Conservation (phyloP, 2,797 vertebrate species). For the Cryptoprocta ferox region DNA sequence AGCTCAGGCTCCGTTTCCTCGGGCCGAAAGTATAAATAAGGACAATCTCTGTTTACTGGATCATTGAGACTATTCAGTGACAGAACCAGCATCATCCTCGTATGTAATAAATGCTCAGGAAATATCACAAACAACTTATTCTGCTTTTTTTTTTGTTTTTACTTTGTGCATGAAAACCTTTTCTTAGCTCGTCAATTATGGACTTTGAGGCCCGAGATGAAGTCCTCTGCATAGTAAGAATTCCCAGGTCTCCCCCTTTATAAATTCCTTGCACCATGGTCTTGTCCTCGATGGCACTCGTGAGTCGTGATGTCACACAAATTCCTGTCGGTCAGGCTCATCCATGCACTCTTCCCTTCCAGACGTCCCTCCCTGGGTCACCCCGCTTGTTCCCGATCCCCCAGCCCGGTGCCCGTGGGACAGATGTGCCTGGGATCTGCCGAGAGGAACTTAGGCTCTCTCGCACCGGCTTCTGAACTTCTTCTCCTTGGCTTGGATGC, state of each 20-base stretch:
- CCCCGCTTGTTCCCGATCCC: background rate
- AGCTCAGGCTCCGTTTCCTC: background rate
- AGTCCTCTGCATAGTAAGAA: background rate
- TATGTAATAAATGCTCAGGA: no score
- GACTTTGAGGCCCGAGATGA: background rate
- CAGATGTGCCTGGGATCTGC: background rate
- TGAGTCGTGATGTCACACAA: fast-evolving
- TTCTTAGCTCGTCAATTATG: background rate
- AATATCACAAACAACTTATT: background rate
- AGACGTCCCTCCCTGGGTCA: background rate
- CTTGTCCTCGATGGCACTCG: fast-evolving
- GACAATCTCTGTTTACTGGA: fast-evolving
- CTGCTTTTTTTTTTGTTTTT: background rate
- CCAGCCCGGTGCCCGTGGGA: no score
- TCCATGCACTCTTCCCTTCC: no score
- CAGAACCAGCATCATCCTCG: background rate
- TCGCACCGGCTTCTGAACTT: background rate
- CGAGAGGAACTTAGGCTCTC: fast-evolving
- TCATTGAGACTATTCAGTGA: background rate
- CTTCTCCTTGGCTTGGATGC: background rate
- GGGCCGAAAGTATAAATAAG: background rate
- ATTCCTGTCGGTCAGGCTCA: background rate
- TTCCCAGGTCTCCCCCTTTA: background rate
- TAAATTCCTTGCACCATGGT: fast-evolving
- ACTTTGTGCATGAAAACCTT: background rate